A percentile compares a stretch with the other conserved stretches of the same genome.
phyloP scores from a whole-genome alignment of 2,888 invertebrate species.

The Galeopsomyia nigrocyanea region DNA sequence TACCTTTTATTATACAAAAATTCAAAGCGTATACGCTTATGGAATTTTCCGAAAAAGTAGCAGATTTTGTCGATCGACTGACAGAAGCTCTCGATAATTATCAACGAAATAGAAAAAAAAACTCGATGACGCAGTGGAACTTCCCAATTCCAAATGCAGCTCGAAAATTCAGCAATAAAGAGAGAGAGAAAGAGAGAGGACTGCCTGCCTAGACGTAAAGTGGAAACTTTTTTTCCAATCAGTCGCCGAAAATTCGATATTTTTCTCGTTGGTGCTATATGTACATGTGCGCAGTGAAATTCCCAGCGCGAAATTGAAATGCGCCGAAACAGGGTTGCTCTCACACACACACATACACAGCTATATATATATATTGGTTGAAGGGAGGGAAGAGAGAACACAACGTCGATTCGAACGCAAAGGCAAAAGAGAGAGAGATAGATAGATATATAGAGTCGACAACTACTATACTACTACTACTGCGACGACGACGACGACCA shows the following conservation, averaged over 20 bases:
- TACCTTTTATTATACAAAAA: no score
- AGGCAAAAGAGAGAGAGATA: slow-evolving; percentile 26
- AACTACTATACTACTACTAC: not conserved
- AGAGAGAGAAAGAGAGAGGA: not conserved
- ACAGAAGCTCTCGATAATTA: no score
- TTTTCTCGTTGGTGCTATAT: not conserved
- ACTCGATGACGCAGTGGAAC: no score
- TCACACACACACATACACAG: not conserved
- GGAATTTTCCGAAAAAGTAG: no score
- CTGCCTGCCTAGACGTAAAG: no score
- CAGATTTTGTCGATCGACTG: no score
- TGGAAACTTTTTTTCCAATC: not conserved
- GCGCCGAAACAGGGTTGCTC: not conserved
- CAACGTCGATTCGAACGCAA: not conserved
- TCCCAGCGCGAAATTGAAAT: not conserved
- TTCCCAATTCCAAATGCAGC: no score
- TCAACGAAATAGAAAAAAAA: no score
- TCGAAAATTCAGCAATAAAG: not conserved
- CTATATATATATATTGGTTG: not conserved
- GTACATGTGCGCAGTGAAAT: not conserved
- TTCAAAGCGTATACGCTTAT: no score
- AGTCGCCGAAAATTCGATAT: slow-evolving; percentile 1
- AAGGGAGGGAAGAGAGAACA: slow-evolving; percentile 15
- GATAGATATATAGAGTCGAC: no score
- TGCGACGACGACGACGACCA: slow-evolving; percentile 18